phyloP scores from a whole-genome alignment of 2,797 vertebrate genomes.

The Remorina albescens region DNA sequence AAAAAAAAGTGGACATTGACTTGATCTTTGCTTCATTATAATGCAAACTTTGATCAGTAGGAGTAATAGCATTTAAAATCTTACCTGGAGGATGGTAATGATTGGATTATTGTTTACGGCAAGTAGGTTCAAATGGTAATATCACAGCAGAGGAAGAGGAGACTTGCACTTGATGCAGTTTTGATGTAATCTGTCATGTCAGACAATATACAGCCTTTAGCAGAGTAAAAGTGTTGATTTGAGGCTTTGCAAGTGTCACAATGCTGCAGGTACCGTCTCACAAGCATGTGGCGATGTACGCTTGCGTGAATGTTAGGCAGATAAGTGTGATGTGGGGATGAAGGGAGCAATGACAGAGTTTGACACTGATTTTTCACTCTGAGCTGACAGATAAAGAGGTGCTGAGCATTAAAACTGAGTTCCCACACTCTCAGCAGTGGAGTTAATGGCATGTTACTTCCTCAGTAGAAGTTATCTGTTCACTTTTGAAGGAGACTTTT shows the following conservation, averaged over 20 bases:
- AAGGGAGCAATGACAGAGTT: neutral
- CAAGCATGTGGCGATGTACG: neutral
- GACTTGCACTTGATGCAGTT: no score
- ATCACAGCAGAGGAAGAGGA: no score
- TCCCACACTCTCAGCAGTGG: neutral
- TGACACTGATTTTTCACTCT: neutral
- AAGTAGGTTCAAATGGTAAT: no score
- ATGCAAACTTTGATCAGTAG: no score
- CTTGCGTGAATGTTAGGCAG: neutral
- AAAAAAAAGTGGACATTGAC: no score
- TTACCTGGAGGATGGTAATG: no score
- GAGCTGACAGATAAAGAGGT: neutral
- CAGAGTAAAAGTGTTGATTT: constrained; percentile 14
- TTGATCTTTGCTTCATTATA: no score
- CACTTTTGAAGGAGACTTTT: neutral
- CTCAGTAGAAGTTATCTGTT: neutral
- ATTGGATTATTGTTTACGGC: no score
- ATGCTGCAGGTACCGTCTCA: neutral
- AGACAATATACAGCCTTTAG: no score
- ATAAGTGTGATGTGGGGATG: neutral
- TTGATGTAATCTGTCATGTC: no score
- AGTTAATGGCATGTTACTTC: neutral
- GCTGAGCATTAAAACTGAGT: neutral
- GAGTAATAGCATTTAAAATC: no score
- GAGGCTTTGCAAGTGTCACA: constrained; percentile 14